phyloP scores from a whole-genome alignment of 2,888 invertebrate genomes.

The Tuberolachnus salignus region DNA sequence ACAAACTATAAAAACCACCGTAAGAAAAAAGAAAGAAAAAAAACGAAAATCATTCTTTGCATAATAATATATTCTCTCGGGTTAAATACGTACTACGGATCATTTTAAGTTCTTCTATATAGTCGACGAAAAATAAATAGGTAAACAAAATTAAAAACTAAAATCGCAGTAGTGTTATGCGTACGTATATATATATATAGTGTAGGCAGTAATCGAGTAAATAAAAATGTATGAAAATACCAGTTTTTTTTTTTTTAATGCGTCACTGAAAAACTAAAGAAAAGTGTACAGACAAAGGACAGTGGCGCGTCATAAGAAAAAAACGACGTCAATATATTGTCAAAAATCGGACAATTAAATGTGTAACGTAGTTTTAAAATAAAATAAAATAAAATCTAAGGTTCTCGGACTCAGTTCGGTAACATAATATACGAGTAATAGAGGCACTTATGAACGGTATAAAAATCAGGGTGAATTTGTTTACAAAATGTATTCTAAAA shows the following conservation, averaged over 20 bases:
- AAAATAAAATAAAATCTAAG: no score
- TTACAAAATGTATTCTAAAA: slow-evolving; percentile 22
- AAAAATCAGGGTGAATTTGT: slow-evolving; percentile 47
- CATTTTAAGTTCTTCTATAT: background rate
- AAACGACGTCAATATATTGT: no score
- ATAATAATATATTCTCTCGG: background rate
- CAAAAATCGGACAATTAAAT: no score
- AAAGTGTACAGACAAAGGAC: no score
- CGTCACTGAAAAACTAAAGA: no score
- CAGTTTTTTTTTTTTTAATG: background rate
- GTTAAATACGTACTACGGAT: no score
- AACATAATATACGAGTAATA: no score
- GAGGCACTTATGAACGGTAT: slow-evolving; percentile 7
- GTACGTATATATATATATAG: no score
- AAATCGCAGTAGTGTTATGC: background rate
- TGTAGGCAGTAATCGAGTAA: background rate
- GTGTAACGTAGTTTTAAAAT: no score
- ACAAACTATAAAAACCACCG: slow-evolving; percentile 11
- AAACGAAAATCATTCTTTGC: slow-evolving; percentile 25
- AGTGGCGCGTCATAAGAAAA: no score
- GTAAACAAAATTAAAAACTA: background rate
- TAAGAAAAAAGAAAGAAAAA: background rate
- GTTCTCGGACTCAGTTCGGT: no score
- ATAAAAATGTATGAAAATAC: background rate
- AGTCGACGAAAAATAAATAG: background rate